Conservation (phyloP, 2,797 vertebrate species). For the Falco biarmicus region DNA sequence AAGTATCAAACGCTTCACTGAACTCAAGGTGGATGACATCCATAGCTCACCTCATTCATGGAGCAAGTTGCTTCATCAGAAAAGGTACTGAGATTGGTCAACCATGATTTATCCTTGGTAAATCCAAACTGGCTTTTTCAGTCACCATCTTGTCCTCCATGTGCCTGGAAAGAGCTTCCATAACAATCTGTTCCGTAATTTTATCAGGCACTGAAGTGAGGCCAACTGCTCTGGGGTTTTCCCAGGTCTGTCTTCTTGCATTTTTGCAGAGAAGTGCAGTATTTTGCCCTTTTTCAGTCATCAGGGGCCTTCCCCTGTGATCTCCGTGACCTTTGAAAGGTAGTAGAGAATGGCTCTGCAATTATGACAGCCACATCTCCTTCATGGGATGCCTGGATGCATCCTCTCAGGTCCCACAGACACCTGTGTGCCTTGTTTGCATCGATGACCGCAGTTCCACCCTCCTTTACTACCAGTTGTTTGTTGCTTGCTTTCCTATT, state of each 20-base stretch:
- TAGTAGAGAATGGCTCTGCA: neutral
- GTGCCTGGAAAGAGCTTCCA: neutral
- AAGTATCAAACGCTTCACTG: neutral
- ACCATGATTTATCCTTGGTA: neutral
- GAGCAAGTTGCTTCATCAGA: neutral
- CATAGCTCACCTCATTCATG: neutral
- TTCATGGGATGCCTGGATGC: neutral
- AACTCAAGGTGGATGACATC: neutral
- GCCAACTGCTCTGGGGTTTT: neutral
- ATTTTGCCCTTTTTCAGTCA: neutral
- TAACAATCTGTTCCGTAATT: neutral
- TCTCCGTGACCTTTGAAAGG: neutral
- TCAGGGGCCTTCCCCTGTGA: neutral
- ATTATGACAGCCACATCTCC: neutral
- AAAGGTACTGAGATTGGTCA: neutral
- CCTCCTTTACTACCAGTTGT: neutral
- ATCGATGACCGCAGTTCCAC: accelerated
- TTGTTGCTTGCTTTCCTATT: neutral
- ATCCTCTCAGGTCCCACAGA: neutral
- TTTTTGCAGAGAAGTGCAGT: neutral
- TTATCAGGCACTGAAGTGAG: neutral
- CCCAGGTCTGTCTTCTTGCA: neutral
- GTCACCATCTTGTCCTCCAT: neutral
- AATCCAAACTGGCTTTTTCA: neutral
- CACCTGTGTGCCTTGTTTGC: neutral